Base-by-base conservation (phyloP, 2,113 vertebrate genomes). In the Clarias gariepinus region DNA sequence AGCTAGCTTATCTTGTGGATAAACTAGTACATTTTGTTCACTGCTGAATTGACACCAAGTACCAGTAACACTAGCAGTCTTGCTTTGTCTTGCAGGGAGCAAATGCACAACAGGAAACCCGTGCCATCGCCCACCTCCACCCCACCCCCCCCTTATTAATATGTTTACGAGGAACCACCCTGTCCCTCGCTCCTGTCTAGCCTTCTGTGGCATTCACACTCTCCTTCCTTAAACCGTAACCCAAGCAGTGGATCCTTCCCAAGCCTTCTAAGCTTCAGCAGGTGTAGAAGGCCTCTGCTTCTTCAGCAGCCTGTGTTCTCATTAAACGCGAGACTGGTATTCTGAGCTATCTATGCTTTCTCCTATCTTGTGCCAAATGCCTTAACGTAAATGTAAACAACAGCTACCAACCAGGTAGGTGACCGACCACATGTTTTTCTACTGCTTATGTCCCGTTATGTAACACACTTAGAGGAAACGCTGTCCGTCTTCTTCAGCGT, bases 111-210 rank as follows among this genome's bases (percentile, higher is more conserved):
- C 81, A n/a, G 63, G 71, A 80, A 88, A 69, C n/a, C 6, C 11
- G 0, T 47, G 47, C 47, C 47, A 47, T 47, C 47, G 47, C 6
- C 47, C 47, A 47, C 21, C 19, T 7, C 23, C 79, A 66, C 36
- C 76, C 78, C 33, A 36, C 33, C 33, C 33, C 33, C 33, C 53
- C 19, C 13, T 55, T 87, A 47, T 64, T 83, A 30, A 85, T 64
- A 85, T 71, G 66, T 83, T 91, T 88, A 88, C 79, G 52, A 66
- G 87, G 81, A 60, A 33, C 68, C 30, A 19, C 16, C 68, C 33
- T n/a, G 28, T 77, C 71, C 21, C 55, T 83, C 55, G 28, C 79
- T 63, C 23, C 74, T 64, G 85, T 28, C 69, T 87, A 79, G 69
- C 63, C 71, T 12, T 78, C 60, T 36, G 73, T 78, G 71, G 69